Evolutionary conservation across 2,888 invertebrate genomes (phyloP).

Genomic region (Molanna angustata): DNA sequence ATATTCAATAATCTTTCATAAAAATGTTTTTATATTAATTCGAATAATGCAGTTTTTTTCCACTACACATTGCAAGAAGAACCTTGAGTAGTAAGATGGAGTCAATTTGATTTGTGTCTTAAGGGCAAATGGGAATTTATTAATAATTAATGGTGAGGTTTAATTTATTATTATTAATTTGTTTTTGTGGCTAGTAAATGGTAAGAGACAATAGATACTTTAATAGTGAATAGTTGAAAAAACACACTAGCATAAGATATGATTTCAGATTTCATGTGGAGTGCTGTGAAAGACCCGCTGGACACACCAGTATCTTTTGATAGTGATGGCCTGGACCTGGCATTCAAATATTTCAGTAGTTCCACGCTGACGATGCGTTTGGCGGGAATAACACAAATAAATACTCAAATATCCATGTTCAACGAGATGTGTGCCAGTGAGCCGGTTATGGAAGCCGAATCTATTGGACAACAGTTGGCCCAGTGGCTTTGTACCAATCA

Average conservation of each 20-base stretch:
- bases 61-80: no score
- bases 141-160: no score
- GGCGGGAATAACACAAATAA: conserved; percentile 92
- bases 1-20: no score
- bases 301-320: conserved; percentile 86
- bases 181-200: no score
- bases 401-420: conserved; percentile 87
- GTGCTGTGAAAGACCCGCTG: conserved; percentile 87
- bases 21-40: no score
- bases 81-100: no score
- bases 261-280: conserved; percentile 86
- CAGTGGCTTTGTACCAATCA: conserved; percentile 87
- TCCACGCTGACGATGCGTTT: conserved; percentile 91
- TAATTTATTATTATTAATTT: no score
- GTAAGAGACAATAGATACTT: no score
- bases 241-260: conserved; percentile 1
- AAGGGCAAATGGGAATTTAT: no score
- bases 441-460: conserved; percentile 80
- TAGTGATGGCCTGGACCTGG: conserved; percentile 82
- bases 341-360: conserved; percentile 96
- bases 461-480: conserved; percentile 79
- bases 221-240: no score
- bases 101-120: no score
- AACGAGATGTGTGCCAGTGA: conserved; percentile 90
- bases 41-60: no score